These are phyloP conservation scores for Athrips mouffetella DNA, from an alignment of 2,888 invertebrate species.

Conservation along the genomic window DNA sequence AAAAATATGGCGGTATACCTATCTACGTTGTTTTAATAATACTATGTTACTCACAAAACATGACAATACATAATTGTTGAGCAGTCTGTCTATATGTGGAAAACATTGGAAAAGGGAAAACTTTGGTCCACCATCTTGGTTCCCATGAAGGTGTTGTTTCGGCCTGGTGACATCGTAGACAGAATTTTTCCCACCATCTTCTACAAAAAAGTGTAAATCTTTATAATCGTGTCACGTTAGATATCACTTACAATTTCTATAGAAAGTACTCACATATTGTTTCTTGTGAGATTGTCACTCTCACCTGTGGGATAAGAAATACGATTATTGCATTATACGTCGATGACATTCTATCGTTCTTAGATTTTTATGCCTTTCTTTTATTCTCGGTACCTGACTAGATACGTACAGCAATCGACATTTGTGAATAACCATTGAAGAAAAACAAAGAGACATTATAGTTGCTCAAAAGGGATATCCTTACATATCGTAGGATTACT, in stretches of 20 bases:
- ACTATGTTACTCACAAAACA: slow-evolving; percentile 56
- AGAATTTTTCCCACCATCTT: slow-evolving; percentile 82
- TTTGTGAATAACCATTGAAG: no score
- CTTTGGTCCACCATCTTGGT: slow-evolving; percentile 81
- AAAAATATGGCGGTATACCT: no score
- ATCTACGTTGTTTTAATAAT: no score
- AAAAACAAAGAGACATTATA: no score
- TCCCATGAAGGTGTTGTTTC: slow-evolving; percentile 81
- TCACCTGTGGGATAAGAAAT: slow-evolving; percentile 29
- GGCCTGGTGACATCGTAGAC: slow-evolving; percentile 81
- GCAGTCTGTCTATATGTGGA: slow-evolving; percentile 80
- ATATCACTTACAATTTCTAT: slow-evolving; percentile 4
- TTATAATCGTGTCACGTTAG: not conserved
- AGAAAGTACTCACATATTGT: slow-evolving; percentile 20
- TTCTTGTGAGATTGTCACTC: slow-evolving; percentile 23
- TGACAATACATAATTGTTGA: slow-evolving; percentile 56
- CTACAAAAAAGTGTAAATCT: slow-evolving; percentile 17
- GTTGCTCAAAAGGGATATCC: no score
- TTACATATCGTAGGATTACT: no score
- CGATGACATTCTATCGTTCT: no score
- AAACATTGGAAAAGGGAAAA: slow-evolving; percentile 84
- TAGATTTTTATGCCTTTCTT: no score
- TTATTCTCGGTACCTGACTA: no score
- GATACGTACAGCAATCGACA: no score
- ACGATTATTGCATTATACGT: no score